Base-by-base conservation (phyloP, 2,888 invertebrate species). In the Nysson spinosus region DNA sequence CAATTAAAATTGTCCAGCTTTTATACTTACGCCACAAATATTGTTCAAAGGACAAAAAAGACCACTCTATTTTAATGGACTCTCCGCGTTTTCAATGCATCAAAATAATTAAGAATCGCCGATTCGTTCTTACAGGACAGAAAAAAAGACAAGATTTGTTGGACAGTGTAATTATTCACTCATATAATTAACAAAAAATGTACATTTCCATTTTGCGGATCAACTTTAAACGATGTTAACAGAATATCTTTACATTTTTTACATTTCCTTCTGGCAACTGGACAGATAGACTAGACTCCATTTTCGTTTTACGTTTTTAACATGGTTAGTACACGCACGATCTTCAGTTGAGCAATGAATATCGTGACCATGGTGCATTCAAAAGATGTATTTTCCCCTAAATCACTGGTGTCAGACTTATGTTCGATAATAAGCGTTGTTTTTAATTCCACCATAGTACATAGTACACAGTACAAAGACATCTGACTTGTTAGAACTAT, bases 211-310 rank as follows among this genome's bases (percentile, higher is more conserved):
- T 57, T 49, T 64, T 30, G 39, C 54, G 56, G 30, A 11, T 61
- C 51, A 73, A 63, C 46, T 68, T 56, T 62, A 72, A 72, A 68
- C 50, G 77, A 76, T 77, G 77, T 76, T 47, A 77, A 76, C 77
- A 64, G 64, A 77, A 75, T 52, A 9, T 60, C 42, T 67, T 75
- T 68, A 65, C 51, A 76, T 61, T 54, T 49, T 72, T 69, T 57
- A 75, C 42, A 72, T 64, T 22, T 34, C 40, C 14, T 19, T 50
- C 54, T 37, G 49, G 12, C 43, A 30, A 52, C 26, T 49, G 64
- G 40, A 57, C 52, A 54, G 56, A 52, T 28, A 42, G 39, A 71
- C 30, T n/a, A n/a, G n/a, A 17, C 7, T 6, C 12, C 30, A 2
- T 20, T n/a, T 47, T 24, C 28, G 37, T 6, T 39, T 17, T 44